Conservation (phyloP, 2,113 vertebrate species). For the Platanista minor region DNA sequence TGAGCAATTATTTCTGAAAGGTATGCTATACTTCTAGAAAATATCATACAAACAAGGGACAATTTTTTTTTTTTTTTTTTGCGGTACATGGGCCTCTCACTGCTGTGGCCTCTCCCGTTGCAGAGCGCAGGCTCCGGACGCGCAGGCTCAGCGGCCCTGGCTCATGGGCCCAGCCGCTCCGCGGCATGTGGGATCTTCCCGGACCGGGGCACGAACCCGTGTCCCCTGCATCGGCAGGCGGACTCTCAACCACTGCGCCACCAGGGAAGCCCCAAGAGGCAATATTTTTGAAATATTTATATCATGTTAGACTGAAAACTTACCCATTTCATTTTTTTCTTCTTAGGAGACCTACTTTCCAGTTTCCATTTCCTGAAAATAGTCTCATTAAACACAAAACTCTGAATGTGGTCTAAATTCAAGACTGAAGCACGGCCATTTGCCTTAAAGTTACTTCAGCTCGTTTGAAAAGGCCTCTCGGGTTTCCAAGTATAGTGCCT, state of each 20-base stretch:
- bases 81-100: too few relatives aligned
- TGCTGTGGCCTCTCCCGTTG: too few relatives aligned
- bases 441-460: constrained; percentile 54
- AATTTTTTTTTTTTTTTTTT: too few relatives aligned
- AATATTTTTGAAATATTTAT: constrained; percentile 2
- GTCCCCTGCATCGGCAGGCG: too few relatives aligned
- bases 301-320: background rate
- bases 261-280: too few relatives aligned
- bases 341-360: constrained; percentile 39
- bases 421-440: constrained; percentile 43
- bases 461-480: constrained; percentile 36
- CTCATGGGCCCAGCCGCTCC: too few relatives aligned
- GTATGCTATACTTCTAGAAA: background rate
- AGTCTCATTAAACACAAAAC: constrained; percentile 43
- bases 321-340: background rate
- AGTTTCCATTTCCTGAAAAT: background rate
- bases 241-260: too few relatives aligned
- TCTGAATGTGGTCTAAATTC: constrained; percentile 54
- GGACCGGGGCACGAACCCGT: too few relatives aligned
- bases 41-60: background rate
- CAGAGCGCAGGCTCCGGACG: too few relatives aligned
- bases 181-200: too few relatives aligned
- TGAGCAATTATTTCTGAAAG: background rate
- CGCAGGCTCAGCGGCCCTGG: too few relatives aligned
- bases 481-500: constrained; percentile 43